Percentiles rank a stretch among this genome's conserved stretches.
These are phyloP conservation scores for Sclerurus mexicanus DNA, from an alignment of 2,113 vertebrate species.

Conservation along the genomic window DNA sequence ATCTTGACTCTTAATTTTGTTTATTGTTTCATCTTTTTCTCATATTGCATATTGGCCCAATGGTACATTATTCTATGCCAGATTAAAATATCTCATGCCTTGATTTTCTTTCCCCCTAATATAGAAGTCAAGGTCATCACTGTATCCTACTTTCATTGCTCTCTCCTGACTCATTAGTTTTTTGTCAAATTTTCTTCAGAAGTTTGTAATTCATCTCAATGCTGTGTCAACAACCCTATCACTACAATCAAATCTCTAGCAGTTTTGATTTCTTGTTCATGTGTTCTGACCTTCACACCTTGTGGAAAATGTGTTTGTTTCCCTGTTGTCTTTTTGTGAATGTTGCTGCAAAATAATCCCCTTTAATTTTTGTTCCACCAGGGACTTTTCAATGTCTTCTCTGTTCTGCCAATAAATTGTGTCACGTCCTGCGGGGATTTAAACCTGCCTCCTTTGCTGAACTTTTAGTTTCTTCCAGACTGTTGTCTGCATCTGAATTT, in stretches of 20 bases:
- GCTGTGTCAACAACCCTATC: neutral
- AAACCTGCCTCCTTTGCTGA: conserved; percentile 19
- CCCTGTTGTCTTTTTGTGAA: neutral
- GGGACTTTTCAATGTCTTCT: neutral
- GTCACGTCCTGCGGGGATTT: conserved; percentile 19
- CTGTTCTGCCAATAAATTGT: conserved; percentile 22
- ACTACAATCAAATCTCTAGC: neutral
- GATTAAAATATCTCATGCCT: neutral
- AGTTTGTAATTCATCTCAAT: neutral
- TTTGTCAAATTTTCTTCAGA: conserved; percentile 3
- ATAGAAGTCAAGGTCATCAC: neutral
- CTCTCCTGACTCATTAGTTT: neutral
- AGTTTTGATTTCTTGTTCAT: conserved; percentile 13
- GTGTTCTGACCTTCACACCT: conserved; percentile 26
- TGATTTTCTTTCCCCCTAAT: neutral
- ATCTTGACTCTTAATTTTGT: neutral
- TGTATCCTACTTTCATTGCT: neutral
- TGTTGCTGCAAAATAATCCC: neutral
- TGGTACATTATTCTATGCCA: neutral
- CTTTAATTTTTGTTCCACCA: conserved; percentile 37
- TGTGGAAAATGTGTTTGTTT: neutral
- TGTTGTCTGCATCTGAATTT: neutral
- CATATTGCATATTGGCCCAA: neutral
- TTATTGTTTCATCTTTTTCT: neutral
- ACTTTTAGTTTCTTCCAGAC: neutral